These are phyloP conservation scores for Salarias fasciatus DNA, from an alignment of 2,797 vertebrate genomes.

Conservation along the genomic window DNA sequence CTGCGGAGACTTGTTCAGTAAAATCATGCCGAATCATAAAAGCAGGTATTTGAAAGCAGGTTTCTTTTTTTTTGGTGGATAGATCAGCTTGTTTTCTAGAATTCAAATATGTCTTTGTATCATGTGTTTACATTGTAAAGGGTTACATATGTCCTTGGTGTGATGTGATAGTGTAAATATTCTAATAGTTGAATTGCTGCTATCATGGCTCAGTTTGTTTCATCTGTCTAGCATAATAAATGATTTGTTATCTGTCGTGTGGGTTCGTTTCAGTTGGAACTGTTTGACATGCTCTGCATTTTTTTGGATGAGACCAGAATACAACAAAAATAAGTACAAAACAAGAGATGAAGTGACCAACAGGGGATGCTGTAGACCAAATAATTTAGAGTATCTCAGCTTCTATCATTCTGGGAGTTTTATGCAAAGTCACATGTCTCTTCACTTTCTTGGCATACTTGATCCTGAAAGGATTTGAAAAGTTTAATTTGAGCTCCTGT, in stretches of 20 bases:
- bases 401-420: too few species aligned
- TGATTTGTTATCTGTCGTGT: constrained; percentile 73
- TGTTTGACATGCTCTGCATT: too few species aligned
- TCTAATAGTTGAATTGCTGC: constrained; percentile 85
- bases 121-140: constrained; percentile 86
- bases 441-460: too few species aligned
- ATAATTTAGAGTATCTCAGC: not conserved
- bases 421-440: too few species aligned
- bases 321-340: too few species aligned
- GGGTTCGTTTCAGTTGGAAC: constrained; percentile 9
- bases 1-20: constrained; percentile 53
- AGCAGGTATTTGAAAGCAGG: constrained; percentile 54
- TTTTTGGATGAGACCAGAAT: too few species aligned
- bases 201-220: constrained; percentile 83
- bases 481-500: too few species aligned
- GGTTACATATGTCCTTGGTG: constrained; percentile 78
- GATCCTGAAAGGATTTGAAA: too few species aligned
- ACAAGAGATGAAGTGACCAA: constrained; percentile 26
- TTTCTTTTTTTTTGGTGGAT: constrained; percentile 65
- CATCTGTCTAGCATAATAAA: constrained; percentile 81
- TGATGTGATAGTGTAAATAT: constrained; percentile 86
- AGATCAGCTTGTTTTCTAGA: constrained; percentile 69
- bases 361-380: constrained; percentile 53
- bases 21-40: constrained; percentile 51
- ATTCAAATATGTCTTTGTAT: constrained; percentile 74